Conservation (phyloP, 1,140 invertebrate species). For the Potamilus streckersoni region DNA sequence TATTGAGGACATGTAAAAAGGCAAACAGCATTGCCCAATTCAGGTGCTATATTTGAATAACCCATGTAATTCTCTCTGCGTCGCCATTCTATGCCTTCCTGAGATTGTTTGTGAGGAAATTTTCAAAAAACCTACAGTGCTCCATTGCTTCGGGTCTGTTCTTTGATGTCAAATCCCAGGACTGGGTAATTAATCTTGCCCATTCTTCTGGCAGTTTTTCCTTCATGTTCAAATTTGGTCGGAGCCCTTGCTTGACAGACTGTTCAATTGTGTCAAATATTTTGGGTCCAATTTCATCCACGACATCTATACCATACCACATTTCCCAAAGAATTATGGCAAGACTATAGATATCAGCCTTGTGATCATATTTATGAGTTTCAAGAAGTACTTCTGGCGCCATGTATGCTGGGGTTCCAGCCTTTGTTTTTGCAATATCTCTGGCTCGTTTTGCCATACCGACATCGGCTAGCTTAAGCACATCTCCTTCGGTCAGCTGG, state of each 20-base stretch:
- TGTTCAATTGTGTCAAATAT: slow-evolving; percentile 31
- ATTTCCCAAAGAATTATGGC: slow-evolving; percentile 59
- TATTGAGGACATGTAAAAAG: no score
- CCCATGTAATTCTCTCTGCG: no score
- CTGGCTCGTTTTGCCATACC: slow-evolving; percentile 52
- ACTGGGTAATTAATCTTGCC: slow-evolving; percentile 24
- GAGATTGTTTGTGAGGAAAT: no score
- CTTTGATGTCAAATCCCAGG: slow-evolving; percentile 34
- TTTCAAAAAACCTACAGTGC: slow-evolving; percentile 17
- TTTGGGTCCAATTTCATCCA: slow-evolving; percentile 40
- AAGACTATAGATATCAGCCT: slow-evolving; percentile 45
- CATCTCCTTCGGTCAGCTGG: slow-evolving; percentile 29
- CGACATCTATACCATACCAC: slow-evolving; percentile 57
- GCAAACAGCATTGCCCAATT: no score
- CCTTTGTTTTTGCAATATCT: slow-evolving; percentile 48
- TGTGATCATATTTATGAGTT: slow-evolving; percentile 30
- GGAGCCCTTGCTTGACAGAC: slow-evolving; percentile 31
- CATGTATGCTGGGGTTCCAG: slow-evolving; percentile 57
- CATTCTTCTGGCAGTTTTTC: slow-evolving; percentile 33
- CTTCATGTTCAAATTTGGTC: slow-evolving; percentile 34
- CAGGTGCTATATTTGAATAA: no score
- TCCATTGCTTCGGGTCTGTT: slow-evolving; percentile 18
- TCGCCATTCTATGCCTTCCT: no score
- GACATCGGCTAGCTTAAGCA: slow-evolving; percentile 58
- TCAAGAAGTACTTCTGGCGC: slow-evolving; percentile 55